phyloP scores from a whole-genome alignment of 30 jellyfish, hydroid and myxozoan species.

The Clytia hemisphaerica region DNA sequence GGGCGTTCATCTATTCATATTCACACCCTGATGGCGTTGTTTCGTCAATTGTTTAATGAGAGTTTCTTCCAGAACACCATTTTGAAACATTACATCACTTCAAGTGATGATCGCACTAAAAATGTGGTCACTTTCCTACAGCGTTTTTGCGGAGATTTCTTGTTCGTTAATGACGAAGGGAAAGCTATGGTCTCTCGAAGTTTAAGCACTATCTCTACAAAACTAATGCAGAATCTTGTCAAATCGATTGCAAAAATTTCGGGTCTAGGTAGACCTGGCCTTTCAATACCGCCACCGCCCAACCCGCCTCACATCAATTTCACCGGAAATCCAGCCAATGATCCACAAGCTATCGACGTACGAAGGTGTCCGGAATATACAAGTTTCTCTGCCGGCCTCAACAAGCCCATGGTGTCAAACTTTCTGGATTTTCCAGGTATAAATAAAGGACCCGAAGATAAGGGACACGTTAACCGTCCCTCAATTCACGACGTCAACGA shows the following conservation, averaged over 20 bases:
- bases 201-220: too few relatives aligned
- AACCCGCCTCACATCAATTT: slow-evolving; percentile 11
- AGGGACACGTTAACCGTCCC: slow-evolving; percentile 26
- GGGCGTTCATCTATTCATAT: background rate
- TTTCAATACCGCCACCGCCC: too few relatives aligned
- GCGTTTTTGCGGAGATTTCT: slow-evolving; percentile 22
- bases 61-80: slow-evolving; percentile 17
- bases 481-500: slow-evolving; percentile 23
- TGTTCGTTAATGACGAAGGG: slow-evolving; percentile 11
- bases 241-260: too few relatives aligned
- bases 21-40: background rate
- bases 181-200: too few relatives aligned
- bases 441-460: background rate
- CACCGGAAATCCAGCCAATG: slow-evolving; percentile 8
- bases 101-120: background rate
- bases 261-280: too few relatives aligned
- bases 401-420: too few relatives aligned
- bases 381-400: too few relatives aligned
- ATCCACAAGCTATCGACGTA: slow-evolving; percentile 12
- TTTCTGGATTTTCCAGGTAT: slow-evolving; percentile 12
- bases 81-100: slow-evolving; percentile 7
- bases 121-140: background rate
- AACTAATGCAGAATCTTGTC: too few relatives aligned
- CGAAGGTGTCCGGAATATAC: slow-evolving; percentile 28
- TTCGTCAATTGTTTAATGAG: slow-evolving; percentile 16